phyloP scores from a whole-genome alignment of 2,888 invertebrate species.

The Nemapogon koenigi region DNA sequence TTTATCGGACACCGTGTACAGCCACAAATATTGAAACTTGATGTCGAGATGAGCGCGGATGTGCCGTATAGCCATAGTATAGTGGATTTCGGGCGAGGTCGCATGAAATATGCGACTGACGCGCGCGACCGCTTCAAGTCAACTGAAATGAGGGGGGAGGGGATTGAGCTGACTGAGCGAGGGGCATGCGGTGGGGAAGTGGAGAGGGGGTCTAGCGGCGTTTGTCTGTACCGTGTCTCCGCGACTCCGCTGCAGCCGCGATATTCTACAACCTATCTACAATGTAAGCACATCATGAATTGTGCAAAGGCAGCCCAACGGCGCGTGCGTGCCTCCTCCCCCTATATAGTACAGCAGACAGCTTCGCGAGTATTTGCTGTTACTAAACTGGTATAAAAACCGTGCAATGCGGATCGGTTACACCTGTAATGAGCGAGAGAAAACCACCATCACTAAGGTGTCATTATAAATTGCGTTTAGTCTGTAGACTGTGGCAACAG shows the following conservation, averaged over 20 bases:
- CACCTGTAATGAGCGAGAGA: neutral
- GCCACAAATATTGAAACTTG: conserved; percentile 59
- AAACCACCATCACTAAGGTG: too few species aligned
- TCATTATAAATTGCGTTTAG: too few species aligned
- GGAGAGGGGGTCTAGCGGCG: conserved; percentile 22
- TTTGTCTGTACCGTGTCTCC: conserved; percentile 45
- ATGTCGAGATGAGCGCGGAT: conserved; percentile 54
- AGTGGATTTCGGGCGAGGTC: conserved; percentile 41
- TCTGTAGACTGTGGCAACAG: too few species aligned
- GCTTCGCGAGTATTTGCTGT: conserved; percentile 1
- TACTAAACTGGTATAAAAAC: neutral
- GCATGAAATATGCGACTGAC: conserved; percentile 55
- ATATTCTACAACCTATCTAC: neutral
- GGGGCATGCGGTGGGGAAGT: conserved; percentile 19
- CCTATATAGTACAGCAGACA: conserved; percentile 22
- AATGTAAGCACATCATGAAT: conserved; percentile 27
- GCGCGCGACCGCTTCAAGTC: conserved; percentile 60
- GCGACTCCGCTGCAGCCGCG: conserved; percentile 7
- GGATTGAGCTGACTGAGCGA: conserved; percentile 17
- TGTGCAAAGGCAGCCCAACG: conserved; percentile 47
- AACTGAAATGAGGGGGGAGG: conserved; percentile 36
- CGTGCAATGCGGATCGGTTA: neutral
- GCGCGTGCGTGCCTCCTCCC: conserved; percentile 45
- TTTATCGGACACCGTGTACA: conserved; percentile 57
- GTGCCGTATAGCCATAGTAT: conserved; percentile 62